Evolutionary conservation across 2,113 vertebrate genomes (phyloP).

Genomic region (Varanus salvator): DNA sequence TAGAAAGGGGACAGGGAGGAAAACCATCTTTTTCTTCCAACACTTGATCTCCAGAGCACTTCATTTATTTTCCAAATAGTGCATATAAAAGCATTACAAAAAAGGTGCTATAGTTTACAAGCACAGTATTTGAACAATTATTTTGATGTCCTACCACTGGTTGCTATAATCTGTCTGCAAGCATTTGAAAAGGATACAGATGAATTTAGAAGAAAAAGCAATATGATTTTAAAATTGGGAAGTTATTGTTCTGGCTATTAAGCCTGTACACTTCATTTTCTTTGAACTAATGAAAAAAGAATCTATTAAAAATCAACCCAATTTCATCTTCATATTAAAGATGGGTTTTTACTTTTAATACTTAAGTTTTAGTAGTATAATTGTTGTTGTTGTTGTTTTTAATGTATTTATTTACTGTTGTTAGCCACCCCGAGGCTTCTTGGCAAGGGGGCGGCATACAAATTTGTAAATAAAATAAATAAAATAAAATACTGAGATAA

Average conservation of each 20-base stretch:
- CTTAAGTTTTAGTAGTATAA: no score
- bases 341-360: slow-evolving; percentile 28
- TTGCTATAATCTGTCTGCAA: slow-evolving; percentile 53
- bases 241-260: not conserved
- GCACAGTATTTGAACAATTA: slow-evolving; percentile 48
- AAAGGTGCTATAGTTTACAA: slow-evolving; percentile 50
- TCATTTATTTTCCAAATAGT: slow-evolving; percentile 45
- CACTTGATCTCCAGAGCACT: slow-evolving; percentile 29
- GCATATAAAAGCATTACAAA: slow-evolving; percentile 51
- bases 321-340: slow-evolving; percentile 44
- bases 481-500: slow-evolving; percentile 6
- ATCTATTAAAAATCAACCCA: not conserved
- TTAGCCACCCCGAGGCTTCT: no score
- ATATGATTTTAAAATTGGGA: slow-evolving; percentile 18
- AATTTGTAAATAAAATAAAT: no score
- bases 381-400: no score
- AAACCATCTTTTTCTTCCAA: not conserved
- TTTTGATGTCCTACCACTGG: slow-evolving; percentile 61
- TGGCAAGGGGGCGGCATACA: no score
- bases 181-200: slow-evolving; percentile 28
- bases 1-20: not conserved
- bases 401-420: no score
- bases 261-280: slow-evolving; percentile 2
- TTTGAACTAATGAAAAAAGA: slow-evolving; percentile 26
- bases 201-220: slow-evolving; percentile 45